Percentiles rank a stretch among this genome's conserved stretches.
Conservation (phyloP, 2,888 invertebrate species). For the Drosophila sordidapex region DNA sequence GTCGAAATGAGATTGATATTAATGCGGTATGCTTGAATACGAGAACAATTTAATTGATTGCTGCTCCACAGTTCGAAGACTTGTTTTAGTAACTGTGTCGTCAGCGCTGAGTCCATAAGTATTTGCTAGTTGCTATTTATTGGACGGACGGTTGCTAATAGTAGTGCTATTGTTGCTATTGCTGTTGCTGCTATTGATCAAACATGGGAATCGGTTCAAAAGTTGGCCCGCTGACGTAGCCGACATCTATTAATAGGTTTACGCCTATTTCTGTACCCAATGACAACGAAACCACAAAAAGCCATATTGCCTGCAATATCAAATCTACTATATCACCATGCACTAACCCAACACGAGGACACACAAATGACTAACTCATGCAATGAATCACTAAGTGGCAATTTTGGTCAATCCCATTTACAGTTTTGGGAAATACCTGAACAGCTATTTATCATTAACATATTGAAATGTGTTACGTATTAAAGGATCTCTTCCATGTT, state of each 20-base stretch:
- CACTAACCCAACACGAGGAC: slow-evolving; percentile 4
- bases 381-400: background rate
- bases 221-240: slow-evolving; percentile 57
- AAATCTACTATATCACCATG: background rate
- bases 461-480: background rate
- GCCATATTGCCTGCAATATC: slow-evolving; percentile 4
- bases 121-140: slow-evolving; percentile 9
- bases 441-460: background rate
- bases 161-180: slow-evolving; percentile 21
- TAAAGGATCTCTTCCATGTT: background rate
- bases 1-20: background rate
- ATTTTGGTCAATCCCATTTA: background rate
- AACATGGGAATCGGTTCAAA: slow-evolving; percentile 43
- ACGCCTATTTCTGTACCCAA: slow-evolving; percentile 31
- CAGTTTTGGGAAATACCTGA: background rate
- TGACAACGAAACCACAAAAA: slow-evolving; percentile 19
- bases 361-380: background rate
- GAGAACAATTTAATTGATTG: slow-evolving; percentile 32
- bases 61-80: slow-evolving; percentile 16
- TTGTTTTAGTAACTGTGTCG: slow-evolving; percentile 5
- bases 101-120: background rate
- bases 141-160: slow-evolving; percentile 22
- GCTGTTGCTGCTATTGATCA: slow-evolving; percentile 60
- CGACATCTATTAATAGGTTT: slow-evolving; percentile 50
- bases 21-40: slow-evolving; percentile 1